phyloP scores from a whole-genome alignment of 2,113 vertebrate species.

The Puffinus mauretanicus region DNA sequence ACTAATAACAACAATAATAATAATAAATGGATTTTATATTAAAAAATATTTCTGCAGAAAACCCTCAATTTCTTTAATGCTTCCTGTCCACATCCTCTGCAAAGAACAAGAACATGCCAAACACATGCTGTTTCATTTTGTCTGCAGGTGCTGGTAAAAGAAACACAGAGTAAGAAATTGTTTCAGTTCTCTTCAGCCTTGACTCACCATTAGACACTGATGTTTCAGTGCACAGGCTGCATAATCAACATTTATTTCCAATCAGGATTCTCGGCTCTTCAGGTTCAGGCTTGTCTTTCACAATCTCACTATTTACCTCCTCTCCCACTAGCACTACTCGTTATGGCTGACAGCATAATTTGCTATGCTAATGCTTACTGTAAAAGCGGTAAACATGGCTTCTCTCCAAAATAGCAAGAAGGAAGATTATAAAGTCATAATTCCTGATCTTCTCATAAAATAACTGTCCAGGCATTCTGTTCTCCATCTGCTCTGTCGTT shows the following conservation, averaged over 20 bases:
- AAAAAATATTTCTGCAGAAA: not conserved
- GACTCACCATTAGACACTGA: not conserved
- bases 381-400: slow-evolving; percentile 32
- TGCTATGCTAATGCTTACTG: not conserved
- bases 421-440: slow-evolving; percentile 57
- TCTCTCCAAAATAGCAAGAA: slow-evolving; percentile 33
- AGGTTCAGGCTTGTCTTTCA: not conserved
- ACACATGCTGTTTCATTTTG: not conserved
- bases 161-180: not conserved
- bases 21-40: not conserved
- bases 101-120: not conserved
- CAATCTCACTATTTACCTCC: not conserved
- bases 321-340: not conserved
- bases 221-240: not conserved
- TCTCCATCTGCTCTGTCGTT: slow-evolving; percentile 47
- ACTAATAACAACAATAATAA: not conserved
- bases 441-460: slow-evolving; percentile 37
- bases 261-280: not conserved
- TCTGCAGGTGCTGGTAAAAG: not conserved
- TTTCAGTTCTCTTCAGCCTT: not conserved
- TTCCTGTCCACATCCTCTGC: not conserved
- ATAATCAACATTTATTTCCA: not conserved
- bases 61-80: not conserved
- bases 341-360: slow-evolving; percentile 6
- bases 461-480: slow-evolving; percentile 30